Base-by-base conservation (phyloP, 2,888 invertebrate species). In the Sphecodes monilicornis region DNA sequence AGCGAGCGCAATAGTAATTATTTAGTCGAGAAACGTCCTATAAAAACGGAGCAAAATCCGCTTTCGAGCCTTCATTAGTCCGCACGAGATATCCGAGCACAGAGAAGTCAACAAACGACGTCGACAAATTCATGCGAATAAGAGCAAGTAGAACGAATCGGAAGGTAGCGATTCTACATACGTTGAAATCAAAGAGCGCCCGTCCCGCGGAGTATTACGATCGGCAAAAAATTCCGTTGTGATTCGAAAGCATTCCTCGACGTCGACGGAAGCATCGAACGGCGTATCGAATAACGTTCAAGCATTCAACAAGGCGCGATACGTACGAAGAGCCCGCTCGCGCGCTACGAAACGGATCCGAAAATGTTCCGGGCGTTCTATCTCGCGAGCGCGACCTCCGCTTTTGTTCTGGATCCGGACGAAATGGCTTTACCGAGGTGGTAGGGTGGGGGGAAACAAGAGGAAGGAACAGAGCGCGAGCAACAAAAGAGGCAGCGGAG, bases 371-470 rank as follows among this genome's bases (percentile, higher is more conserved):
- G 54, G 11, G 10, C 32, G 64, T 54, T 54, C 54, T 66, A 10
- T 18, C 64, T 36, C 64, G 64, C 64, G 36, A 36, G 64, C 64
- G 64, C 64, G 36, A 36, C 36, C 64, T 22, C 64, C 60, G 60
- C 60, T 54, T 60, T 66, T 66, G 64, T 66, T 66, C 64, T 39
- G n/a, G 68, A 60, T 66, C 32, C 29, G 43, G 29, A 18, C 29
- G 46, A 50, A 68, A 57, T 71, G 57, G 43, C 43, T 54, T 29
- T 39, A 11, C 29, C 54, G 11, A 8, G 54, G 54, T 0, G 54
- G n/a, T 3, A 0, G n/a, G 54, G n/a, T 0, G 54, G n/a, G 4
- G 1, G n/a, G 4, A 11, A n/a, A n/a, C 11, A n/a, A 1, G n/a
- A n/a, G 54, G 54, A 54, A 54, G 54, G n/a, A 54, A 54, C n/a